Percentiles rank a stretch among this genome's conserved stretches.
Evolutionary conservation across 2,113 vertebrate species (phyloP).

Genomic region (Laticauda laticaudata): DNA sequence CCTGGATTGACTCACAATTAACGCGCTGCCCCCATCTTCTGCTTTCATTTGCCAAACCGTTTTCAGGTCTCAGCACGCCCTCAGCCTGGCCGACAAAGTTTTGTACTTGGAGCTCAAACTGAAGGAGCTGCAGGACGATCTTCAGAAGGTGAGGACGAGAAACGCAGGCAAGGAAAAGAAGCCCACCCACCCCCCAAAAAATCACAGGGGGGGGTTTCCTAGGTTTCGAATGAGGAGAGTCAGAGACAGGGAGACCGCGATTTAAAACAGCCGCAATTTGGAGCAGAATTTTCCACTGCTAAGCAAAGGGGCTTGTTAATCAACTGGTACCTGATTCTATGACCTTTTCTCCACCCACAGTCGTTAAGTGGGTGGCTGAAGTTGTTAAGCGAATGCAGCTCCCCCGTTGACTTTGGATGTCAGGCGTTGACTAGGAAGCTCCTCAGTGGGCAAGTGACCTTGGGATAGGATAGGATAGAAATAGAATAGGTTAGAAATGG

Average conservation of each 20-base stretch:
- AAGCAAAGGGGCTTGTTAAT: background rate
- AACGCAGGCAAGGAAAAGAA: conserved; percentile 22
- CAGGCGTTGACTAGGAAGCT: too few relatives aligned
- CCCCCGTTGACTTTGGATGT: too few relatives aligned
- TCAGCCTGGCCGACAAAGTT: conserved; percentile 77
- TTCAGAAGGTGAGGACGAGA: conserved; percentile 80
- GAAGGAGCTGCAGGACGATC: conserved; percentile 85
- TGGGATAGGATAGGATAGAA: too few relatives aligned
- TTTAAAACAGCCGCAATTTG: background rate
- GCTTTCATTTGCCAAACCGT: background rate
- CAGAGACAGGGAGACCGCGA: background rate
- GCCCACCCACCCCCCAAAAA: background rate
- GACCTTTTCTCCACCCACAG: background rate
- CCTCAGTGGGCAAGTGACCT: too few relatives aligned
- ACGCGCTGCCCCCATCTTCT: background rate
- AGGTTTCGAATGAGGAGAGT: background rate
- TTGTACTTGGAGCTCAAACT: conserved; percentile 86
- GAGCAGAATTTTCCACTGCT: too few relatives aligned
- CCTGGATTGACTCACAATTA: background rate
- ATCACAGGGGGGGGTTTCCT: background rate
- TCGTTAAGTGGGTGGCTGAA: background rate
- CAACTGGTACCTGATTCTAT: background rate
- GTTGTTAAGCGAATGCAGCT: background rate
- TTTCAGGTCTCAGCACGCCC: background rate
- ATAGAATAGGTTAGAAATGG: too few relatives aligned